phyloP scores from a whole-genome alignment of 2,888 invertebrate genomes.

The Folsomia manolachei region DNA sequence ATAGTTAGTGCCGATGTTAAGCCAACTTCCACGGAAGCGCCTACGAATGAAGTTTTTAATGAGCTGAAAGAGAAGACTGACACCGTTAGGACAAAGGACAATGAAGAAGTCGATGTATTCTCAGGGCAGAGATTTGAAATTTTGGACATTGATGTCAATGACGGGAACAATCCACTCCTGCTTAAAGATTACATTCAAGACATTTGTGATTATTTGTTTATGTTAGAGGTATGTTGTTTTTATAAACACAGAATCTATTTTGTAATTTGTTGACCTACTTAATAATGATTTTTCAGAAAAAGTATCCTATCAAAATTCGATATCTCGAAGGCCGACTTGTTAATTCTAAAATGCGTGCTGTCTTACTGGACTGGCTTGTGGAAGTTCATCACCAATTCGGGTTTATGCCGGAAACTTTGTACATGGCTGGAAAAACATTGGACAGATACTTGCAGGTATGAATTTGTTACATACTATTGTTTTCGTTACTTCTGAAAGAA shows the following conservation, averaged over 20 bases:
- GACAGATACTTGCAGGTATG: slow-evolving; percentile 82
- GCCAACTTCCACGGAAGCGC: neutral
- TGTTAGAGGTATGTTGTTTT: slow-evolving; percentile 62
- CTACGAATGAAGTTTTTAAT: neutral
- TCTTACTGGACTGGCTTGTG: slow-evolving; percentile 90
- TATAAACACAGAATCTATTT: too few relatives aligned
- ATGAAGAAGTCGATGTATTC: slow-evolving; percentile 26
- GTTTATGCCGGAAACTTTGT: slow-evolving; percentile 81
- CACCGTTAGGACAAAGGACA: neutral
- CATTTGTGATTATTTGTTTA: slow-evolving; percentile 78
- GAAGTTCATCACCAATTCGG: slow-evolving; percentile 86
- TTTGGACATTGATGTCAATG: slow-evolving; percentile 67
- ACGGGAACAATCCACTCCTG: slow-evolving; percentile 72
- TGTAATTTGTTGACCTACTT: neutral
- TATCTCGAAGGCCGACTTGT: slow-evolving; percentile 66
- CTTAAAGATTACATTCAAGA: slow-evolving; percentile 83
- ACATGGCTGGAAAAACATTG: slow-evolving; percentile 79
- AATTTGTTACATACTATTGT: neutral
- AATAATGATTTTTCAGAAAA: slow-evolving; percentile 54
- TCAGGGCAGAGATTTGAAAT: slow-evolving; percentile 47
- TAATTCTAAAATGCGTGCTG: slow-evolving; percentile 79
- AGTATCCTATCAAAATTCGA: slow-evolving; percentile 64
- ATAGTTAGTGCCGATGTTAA: neutral
- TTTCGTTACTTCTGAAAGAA: neutral
- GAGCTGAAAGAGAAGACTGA: neutral